Conservation (phyloP, 2,888 invertebrate genomes). For the Adelognathus sp. region DNA sequence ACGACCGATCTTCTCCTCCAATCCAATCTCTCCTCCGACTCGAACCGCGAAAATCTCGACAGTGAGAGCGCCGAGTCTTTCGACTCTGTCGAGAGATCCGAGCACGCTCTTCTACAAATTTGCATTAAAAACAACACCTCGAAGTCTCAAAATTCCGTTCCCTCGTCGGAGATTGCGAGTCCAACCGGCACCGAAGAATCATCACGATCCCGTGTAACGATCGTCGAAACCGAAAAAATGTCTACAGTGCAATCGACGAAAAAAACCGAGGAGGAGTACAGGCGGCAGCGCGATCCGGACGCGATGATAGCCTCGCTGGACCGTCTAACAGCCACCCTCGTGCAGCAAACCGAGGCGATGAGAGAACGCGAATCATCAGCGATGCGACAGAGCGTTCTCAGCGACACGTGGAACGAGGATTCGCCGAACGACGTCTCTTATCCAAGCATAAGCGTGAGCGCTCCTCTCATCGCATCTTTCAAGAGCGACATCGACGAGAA, state of each 20-base stretch:
- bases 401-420: constrained; percentile 92
- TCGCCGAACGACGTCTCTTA: constrained; percentile 91
- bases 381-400: constrained; percentile 80
- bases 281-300: constrained; percentile 85
- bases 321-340: constrained; percentile 85
- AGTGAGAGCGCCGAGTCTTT: constrained; percentile 74
- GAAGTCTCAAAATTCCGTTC: constrained; percentile 49
- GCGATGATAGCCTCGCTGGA: constrained; percentile 87
- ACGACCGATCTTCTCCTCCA: constrained; percentile 18
- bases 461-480: constrained; percentile 87
- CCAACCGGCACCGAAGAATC: neutral
- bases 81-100: constrained; percentile 76
- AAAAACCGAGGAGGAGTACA: constrained; percentile 74
- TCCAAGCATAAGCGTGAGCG: constrained; percentile 90
- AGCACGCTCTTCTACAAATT: constrained; percentile 71
- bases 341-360: constrained; percentile 85
- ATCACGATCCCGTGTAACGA: neutral
- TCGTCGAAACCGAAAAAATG: neutral
- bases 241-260: neutral
- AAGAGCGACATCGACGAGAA: constrained; percentile 84
- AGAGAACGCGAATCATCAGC: constrained; percentile 79
- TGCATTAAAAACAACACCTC: constrained; percentile 67
- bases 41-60: constrained; percentile 47
- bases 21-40: neutral
- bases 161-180: neutral